These are phyloP conservation scores for Patiria miniata DNA, from an alignment of 35 echinoderm and acorn worm genomes.

Conservation along the genomic window DNA sequence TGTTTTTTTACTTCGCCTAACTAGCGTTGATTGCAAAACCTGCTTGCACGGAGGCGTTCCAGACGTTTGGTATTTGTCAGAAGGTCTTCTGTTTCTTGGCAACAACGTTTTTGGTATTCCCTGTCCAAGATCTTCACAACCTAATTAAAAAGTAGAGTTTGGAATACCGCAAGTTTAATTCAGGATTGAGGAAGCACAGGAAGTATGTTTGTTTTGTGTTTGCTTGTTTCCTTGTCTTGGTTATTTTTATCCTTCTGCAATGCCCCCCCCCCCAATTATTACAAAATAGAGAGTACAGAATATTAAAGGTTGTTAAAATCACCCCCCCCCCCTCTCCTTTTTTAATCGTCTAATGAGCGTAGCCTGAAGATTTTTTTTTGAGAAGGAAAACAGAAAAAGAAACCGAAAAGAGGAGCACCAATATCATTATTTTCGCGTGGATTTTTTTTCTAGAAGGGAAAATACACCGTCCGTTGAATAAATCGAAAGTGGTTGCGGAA, in stretches of 20 bases:
- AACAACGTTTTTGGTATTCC: neutral
- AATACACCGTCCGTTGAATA: too few species aligned
- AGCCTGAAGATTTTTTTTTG: too few species aligned
- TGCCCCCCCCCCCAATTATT: neutral
- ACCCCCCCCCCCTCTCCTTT: neutral
- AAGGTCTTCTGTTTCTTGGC: constrained; percentile 3
- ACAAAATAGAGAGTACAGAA: neutral
- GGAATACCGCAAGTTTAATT: neutral
- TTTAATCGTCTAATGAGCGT: too few species aligned
- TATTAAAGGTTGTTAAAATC: neutral
- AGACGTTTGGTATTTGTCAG: neutral
- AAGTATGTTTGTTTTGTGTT: neutral
- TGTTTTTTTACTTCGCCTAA: too few species aligned
- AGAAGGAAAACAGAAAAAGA: too few species aligned
- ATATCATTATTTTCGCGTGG: too few species aligned
- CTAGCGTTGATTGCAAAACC: too few species aligned
- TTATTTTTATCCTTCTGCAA: neutral
- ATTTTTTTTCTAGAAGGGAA: too few species aligned
- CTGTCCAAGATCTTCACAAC: neutral
- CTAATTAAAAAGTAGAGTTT: neutral
- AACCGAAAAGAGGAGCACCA: too few species aligned
- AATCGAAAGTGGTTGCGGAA: too few species aligned
- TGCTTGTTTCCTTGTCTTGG: neutral
- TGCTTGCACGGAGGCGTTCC: neutral
- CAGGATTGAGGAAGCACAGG: neutral